Conservation (phyloP, 2,113 vertebrate species). For the Nyctereutes procyonoides region DNA sequence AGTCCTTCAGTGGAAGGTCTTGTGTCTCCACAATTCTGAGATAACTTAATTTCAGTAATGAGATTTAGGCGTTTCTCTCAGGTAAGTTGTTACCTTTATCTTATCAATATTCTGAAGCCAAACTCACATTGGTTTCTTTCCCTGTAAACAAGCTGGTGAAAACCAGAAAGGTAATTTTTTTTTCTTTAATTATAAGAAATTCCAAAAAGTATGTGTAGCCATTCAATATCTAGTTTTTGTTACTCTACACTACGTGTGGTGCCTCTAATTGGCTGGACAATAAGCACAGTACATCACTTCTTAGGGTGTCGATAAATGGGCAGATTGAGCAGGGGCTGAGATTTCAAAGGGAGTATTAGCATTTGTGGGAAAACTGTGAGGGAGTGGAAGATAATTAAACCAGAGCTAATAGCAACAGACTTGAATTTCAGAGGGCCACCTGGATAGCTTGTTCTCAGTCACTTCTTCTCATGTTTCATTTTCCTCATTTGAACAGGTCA, state of each 20-base stretch:
- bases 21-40: neutral
- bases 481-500: slow-evolving; percentile 57
- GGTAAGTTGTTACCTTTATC: neutral
- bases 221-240: neutral
- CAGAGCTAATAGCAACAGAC: slow-evolving; percentile 35
- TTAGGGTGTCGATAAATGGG: neutral
- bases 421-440: slow-evolving; percentile 58
- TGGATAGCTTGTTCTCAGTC: slow-evolving; percentile 12
- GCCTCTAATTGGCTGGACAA: neutral
- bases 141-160: neutral
- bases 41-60: neutral
- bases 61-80: neutral
- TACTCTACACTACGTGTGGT: neutral
- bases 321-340: neutral
- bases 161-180: neutral
- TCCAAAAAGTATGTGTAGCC: neutral
- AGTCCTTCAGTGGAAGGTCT: neutral
- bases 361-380: slow-evolving; percentile 51
- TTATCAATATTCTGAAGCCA: slow-evolving; percentile 4
- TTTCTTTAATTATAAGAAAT: slow-evolving; percentile 26
- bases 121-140: neutral
- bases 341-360: slow-evolving; percentile 30
- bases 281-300: neutral
- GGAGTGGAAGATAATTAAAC: slow-evolving; percentile 62
- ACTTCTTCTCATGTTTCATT: neutral